Evolutionary conservation across 1,140 invertebrate genomes (phyloP).

Genomic region (Papilio machaon): DNA sequence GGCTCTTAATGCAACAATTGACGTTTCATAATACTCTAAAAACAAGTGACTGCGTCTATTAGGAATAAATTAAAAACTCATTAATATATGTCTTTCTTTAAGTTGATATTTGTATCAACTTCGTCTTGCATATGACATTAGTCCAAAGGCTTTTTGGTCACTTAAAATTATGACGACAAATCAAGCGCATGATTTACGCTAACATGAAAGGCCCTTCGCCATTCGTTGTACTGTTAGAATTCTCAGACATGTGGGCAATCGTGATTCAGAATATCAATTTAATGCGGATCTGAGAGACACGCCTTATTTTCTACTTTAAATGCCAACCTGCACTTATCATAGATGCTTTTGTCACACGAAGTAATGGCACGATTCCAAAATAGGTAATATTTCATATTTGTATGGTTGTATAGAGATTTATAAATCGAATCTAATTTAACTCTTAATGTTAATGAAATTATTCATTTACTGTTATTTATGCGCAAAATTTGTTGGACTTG

Average conservation of each 20-base stretch:
- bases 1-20: no score
- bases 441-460: not conserved
- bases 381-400: not conserved
- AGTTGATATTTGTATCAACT: not conserved
- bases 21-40: no score
- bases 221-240: conserved; percentile 13
- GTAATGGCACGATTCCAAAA: not conserved
- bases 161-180: not conserved
- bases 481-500: no score
- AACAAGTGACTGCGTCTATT: no score
- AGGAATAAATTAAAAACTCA: no score
- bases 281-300: conserved; percentile 19
- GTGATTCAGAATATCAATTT: conserved; percentile 17
- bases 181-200: not conserved
- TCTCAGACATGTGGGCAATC: conserved; percentile 15
- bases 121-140: not conserved
- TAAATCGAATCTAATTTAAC: not conserved
- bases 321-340: conserved; percentile 9
- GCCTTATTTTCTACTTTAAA: conserved; percentile 21
- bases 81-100: not conserved
- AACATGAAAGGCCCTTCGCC: conserved; percentile 4
- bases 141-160: not conserved
- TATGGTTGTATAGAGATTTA: not conserved
- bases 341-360: not conserved
- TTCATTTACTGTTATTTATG: no score